These are phyloP conservation scores for Heloderma charlesbogerti DNA, from an alignment of 2,113 vertebrate species.

Conservation along the genomic window DNA sequence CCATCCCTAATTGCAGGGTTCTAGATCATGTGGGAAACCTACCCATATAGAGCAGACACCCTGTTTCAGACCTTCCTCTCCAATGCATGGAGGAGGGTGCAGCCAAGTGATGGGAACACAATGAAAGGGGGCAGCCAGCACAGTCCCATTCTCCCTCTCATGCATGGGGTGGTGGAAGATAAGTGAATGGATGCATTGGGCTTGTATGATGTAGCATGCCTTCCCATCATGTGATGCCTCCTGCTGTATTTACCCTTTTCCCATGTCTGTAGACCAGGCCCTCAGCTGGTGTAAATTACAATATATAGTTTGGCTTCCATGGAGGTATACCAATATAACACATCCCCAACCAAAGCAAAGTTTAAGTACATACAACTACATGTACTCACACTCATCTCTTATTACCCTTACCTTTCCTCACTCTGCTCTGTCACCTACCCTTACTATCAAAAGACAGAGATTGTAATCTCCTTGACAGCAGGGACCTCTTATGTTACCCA, in stretches of 20 bases:
- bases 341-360: too few relatives aligned
- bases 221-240: too few relatives aligned
- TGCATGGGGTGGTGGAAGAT: too few relatives aligned
- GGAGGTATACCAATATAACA: too few relatives aligned
- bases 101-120: neutral
- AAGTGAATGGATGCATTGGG: neutral
- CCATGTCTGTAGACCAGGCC: too few relatives aligned
- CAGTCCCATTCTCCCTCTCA: too few relatives aligned
- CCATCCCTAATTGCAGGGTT: too few relatives aligned
- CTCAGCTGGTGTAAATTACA: too few relatives aligned
- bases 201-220: neutral
- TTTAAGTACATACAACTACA: neutral
- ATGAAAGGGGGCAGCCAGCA: neutral
- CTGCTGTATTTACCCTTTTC: too few relatives aligned
- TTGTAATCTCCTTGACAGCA: neutral
- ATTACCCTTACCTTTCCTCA: neutral
- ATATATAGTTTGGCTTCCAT: too few relatives aligned
- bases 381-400: neutral
- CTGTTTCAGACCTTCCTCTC: neutral
- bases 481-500: neutral
- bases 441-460: neutral
- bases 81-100: neutral
- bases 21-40: too few relatives aligned
- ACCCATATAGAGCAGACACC: too few relatives aligned
- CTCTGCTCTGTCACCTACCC: neutral